A percentile compares a stretch with the other conserved stretches of the same genome.
Conservation (phyloP, 1,140 invertebrate genomes). For the Acromyrmex echinatior region DNA sequence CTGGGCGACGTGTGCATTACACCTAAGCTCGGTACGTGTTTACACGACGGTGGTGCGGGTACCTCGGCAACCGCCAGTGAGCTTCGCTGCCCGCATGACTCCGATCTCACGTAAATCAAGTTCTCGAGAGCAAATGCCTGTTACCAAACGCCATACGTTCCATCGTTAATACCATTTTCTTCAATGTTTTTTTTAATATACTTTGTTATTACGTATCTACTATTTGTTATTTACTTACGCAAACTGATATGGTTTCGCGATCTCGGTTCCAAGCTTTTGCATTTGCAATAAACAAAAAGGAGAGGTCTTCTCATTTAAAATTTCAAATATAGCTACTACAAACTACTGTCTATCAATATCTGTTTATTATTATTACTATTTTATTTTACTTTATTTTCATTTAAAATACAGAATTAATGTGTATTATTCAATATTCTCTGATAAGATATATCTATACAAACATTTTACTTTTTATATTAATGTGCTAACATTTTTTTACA, state of each 20-base stretch:
- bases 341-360: no score
- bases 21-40: constrained; percentile 55
- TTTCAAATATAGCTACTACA: background rate
- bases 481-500: background rate
- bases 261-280: background rate
- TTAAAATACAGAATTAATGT: background rate
- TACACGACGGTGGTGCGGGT: constrained; percentile 47
- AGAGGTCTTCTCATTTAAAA: background rate
- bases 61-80: constrained; percentile 31
- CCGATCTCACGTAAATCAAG: constrained; percentile 61
- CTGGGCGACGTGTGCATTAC: constrained; percentile 55
- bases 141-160: background rate
- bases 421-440: background rate
- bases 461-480: background rate
- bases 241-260: background rate
- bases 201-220: background rate
- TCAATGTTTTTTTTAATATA: background rate
- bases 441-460: no score
- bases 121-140: constrained; percentile 11
- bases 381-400: no score
- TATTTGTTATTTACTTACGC: background rate
- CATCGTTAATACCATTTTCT: constrained; percentile 20
- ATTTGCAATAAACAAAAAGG: background rate
- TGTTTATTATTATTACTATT: no score
- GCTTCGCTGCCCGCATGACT: constrained; percentile 47